phyloP scores from a whole-genome alignment of 2,888 invertebrate species.

The Lordiphosa andalusiaca region DNA sequence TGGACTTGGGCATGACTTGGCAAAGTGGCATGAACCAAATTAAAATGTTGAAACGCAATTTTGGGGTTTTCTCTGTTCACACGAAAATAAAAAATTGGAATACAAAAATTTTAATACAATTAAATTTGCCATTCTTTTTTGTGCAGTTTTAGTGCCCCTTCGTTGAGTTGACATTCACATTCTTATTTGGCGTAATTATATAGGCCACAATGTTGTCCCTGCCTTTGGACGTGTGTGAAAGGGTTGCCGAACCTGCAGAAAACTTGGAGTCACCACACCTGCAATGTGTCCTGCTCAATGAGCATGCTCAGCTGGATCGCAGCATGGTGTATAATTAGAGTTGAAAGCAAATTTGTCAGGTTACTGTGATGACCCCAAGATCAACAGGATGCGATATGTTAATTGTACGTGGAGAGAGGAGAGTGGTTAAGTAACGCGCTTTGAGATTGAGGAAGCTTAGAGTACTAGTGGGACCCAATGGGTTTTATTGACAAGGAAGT shows the following conservation, averaged over 20 bases:
- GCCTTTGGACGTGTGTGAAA: conserved; percentile 40
- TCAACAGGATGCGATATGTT: conserved; percentile 70
- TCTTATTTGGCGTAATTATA: conserved; percentile 64
- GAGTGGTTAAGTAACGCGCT: too few species aligned
- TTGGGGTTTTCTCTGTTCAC: conserved; percentile 48
- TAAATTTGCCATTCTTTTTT: conserved; percentile 52
- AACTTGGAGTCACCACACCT: conserved; percentile 55
- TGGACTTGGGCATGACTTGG: conserved; percentile 16
- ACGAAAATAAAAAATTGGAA: conserved; percentile 44
- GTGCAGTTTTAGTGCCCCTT: conserved; percentile 31
- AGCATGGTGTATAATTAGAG: conserved; percentile 61
- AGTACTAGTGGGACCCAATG: too few species aligned
- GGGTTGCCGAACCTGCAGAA: conserved; percentile 41
- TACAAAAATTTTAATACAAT: conserved; percentile 60
- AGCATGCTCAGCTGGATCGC: conserved; percentile 48
- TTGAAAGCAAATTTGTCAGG: conserved; percentile 73
- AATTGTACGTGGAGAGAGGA: conserved; percentile 42
- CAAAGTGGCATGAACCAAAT: conserved; percentile 38
- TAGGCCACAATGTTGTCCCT: conserved; percentile 19
- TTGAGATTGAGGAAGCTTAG: too few species aligned
- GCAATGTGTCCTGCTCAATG: conserved; percentile 33
- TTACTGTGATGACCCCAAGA: conserved; percentile 40
- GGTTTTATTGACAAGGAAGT: too few species aligned
- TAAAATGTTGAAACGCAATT: conserved; percentile 51
- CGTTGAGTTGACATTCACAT: conserved; percentile 66